A percentile compares a stretch with the other conserved stretches of the same genome.
These are phyloP conservation scores for Urocynchramus pylzowi DNA, from an alignment of 2,113 vertebrate species.

Conservation along the genomic window DNA sequence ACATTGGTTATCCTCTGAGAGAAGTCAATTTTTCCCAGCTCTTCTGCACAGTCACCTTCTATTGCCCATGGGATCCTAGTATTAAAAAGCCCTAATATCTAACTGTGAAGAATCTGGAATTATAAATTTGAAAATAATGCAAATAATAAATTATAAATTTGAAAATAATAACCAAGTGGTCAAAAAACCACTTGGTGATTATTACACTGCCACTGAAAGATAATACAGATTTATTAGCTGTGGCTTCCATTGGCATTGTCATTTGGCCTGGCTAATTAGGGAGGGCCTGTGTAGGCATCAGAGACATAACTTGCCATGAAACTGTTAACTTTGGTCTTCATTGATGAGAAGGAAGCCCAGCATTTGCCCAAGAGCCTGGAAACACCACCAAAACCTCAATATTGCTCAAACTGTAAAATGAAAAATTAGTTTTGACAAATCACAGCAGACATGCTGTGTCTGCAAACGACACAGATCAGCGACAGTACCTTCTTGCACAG, in stretches of 20 bases:
- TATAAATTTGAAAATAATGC: not conserved
- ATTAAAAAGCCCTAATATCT: not conserved
- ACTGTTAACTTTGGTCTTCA: not conserved
- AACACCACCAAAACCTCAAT: not conserved
- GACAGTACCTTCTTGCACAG: not conserved
- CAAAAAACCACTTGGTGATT: not conserved
- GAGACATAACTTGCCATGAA: not conserved
- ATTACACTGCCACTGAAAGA: not conserved
- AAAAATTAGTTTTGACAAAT: conserved; percentile 19
- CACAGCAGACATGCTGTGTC: not conserved
- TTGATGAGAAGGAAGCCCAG: not conserved
- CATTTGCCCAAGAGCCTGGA: not conserved
- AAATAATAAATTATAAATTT: not conserved
- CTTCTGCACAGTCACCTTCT: not conserved
- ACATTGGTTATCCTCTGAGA: not conserved
- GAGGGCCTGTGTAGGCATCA: not conserved
- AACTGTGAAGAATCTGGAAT: not conserved
- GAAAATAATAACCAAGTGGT: not conserved
- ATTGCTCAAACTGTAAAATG: not conserved
- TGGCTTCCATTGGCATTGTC: not conserved
- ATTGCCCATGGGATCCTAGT: not conserved
- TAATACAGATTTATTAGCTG: not conserved
- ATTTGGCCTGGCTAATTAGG: not conserved
- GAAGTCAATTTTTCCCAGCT: not conserved
- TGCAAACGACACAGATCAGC: not conserved